phyloP scores from a whole-genome alignment of 2,888 invertebrate species.

The Pollenia amentaria region DNA sequence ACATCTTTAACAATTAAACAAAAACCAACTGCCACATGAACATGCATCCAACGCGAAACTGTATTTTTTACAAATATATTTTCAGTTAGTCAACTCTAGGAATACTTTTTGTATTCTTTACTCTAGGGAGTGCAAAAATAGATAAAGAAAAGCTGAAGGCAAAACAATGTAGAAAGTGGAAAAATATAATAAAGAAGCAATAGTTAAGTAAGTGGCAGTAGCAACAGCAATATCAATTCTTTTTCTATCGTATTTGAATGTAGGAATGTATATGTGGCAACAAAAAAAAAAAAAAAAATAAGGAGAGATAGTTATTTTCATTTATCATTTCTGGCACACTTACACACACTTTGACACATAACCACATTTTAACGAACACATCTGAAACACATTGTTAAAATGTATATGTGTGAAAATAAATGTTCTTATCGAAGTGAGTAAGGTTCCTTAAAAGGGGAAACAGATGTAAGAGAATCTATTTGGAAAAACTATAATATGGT shows the following conservation, averaged over 20 bases:
- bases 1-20: constrained; percentile 16
- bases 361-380: constrained; percentile 60
- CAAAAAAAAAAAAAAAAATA: too few relatives aligned
- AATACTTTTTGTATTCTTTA: constrained; percentile 6
- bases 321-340: constrained; percentile 71
- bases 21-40: constrained; percentile 13
- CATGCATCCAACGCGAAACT: neutral
- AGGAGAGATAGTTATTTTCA: constrained; percentile 55
- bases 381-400: constrained; percentile 13
- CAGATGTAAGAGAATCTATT: neutral
- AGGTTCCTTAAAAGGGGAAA: neutral
- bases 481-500: too few relatives aligned
- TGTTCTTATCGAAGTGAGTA: neutral
- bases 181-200: neutral
- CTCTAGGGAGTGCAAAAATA: constrained; percentile 39
- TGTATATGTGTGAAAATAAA: constrained; percentile 39
- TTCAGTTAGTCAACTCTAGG: neutral
- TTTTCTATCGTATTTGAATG: neutral
- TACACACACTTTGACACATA: constrained; percentile 70
- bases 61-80: neutral
- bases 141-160: neutral
- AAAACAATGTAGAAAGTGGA: constrained; percentile 8
- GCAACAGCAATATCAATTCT: neutral
- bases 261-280: neutral
- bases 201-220: constrained; percentile 25